Evolutionary conservation across 2,113 vertebrate genomes (phyloP).

Genomic region (Eonycteris spelaea): DNA sequence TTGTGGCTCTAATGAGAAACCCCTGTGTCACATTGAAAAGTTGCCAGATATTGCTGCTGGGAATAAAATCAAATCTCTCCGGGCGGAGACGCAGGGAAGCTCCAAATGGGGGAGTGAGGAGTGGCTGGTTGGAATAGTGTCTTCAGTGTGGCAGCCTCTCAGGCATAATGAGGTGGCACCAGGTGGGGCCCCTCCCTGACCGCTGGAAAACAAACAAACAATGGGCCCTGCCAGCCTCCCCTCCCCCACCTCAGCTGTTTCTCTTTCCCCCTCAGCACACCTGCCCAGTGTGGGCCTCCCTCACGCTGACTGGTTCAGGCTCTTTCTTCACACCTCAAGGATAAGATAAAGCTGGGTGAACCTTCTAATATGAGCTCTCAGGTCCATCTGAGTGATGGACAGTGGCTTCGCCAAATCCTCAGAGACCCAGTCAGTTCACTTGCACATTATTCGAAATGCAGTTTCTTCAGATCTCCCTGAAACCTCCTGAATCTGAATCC

Average conservation of each 20-base stretch:
- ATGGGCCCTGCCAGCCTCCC: neutral
- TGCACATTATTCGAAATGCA: neutral
- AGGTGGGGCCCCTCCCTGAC: conserved; percentile 3
- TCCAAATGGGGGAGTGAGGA: neutral
- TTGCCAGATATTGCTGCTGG: conserved; percentile 50
- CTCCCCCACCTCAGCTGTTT: neutral
- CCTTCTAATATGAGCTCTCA: neutral
- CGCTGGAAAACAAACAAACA: conserved; percentile 36
- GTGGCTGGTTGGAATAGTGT: neutral
- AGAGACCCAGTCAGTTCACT: neutral
- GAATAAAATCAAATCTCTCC: conserved; percentile 18
- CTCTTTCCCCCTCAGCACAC: neutral
- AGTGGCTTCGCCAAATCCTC: neutral
- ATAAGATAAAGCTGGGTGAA: neutral
- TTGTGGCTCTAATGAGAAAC: conserved; percentile 43
- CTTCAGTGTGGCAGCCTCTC: neutral
- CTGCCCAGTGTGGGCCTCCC: neutral
- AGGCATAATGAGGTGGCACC: neutral
- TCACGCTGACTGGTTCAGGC: neutral
- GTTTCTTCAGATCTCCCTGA: neutral
- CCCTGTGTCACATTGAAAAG: conserved; percentile 42
- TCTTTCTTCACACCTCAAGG: neutral
- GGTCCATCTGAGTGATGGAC: neutral
- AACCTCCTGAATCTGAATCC: neutral
- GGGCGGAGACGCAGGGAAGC: neutral